Percentiles rank a stretch among this genome's conserved stretches.
These are phyloP conservation scores for Montipora cactus DNA, from an alignment of 64 coral and sea anemone genomes.

Conservation along the genomic window DNA sequence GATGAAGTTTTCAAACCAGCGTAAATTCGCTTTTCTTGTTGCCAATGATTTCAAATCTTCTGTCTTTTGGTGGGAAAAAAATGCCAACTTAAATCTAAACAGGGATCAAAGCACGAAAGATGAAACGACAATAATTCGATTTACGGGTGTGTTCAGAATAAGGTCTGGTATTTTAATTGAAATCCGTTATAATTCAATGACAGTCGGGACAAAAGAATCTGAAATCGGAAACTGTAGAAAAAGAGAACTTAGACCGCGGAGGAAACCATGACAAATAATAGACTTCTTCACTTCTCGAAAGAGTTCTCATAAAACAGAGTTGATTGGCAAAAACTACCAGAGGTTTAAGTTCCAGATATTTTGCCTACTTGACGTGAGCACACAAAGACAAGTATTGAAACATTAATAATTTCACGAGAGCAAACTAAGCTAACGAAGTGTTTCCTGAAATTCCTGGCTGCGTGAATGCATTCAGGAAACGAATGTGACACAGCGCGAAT, in stretches of 20 bases:
- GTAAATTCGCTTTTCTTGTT: too few species aligned
- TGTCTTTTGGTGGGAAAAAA: background rate
- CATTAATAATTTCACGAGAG: background rate
- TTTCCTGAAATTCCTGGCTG: background rate
- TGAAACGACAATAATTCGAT: background rate
- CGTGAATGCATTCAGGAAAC: background rate
- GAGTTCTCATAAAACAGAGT: background rate
- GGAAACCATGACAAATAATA: background rate
- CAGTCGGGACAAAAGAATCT: background rate
- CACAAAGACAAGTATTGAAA: background rate
- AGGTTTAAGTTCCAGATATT: background rate
- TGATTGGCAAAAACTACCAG: background rate
- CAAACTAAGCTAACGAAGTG: background rate
- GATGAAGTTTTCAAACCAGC: background rate
- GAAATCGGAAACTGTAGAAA: background rate
- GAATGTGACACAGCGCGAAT: background rate
- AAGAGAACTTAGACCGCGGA: background rate
- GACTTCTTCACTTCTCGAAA: background rate
- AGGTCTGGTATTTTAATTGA: slow-evolving; percentile 17
- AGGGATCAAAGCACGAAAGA: background rate
- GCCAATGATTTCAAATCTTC: too few species aligned
- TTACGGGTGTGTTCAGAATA: background rate
- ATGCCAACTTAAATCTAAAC: background rate
- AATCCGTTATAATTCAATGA: background rate
- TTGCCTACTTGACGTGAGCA: background rate